Evolutionary conservation across 2,888 invertebrate species (phyloP).

Genomic region (Diaprepes abbreviatus): DNA sequence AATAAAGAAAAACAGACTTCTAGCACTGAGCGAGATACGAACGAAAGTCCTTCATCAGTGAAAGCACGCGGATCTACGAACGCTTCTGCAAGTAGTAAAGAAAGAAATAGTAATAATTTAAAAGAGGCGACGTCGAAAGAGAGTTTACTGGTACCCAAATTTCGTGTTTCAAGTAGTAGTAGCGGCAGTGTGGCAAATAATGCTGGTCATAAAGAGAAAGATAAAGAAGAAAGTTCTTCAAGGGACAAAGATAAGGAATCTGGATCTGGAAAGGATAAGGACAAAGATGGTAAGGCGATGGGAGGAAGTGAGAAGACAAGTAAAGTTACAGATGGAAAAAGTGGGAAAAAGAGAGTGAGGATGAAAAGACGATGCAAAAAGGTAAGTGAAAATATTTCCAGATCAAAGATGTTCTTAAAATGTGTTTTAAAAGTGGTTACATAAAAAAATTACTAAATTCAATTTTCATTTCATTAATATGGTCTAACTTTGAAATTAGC

Average conservation of each 20-base stretch:
- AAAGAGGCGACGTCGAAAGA: conserved; percentile 13
- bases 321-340: conserved; percentile 62
- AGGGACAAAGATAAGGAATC: conserved; percentile 59
- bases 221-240: conserved; percentile 32
- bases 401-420: no score
- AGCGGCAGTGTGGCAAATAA: background rate
- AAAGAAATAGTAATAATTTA: background rate
- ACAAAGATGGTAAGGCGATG: conserved; percentile 51
- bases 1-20: conserved; percentile 23
- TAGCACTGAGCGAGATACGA: conserved; percentile 21
- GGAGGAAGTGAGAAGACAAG: conserved; percentile 58
- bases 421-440: no score
- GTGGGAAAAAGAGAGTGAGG: conserved; percentile 45
- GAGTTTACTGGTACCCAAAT: background rate
- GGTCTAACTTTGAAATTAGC: no score
- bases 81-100: conserved; percentile 26
- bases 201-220: conserved; percentile 1
- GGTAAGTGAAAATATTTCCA: no score
- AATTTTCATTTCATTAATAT: no score
- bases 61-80: conserved; percentile 3
- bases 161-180: conserved; percentile 4
- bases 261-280: conserved; percentile 53
- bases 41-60: background rate
- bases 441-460: no score
- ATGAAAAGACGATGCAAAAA: conserved; percentile 55